phyloP scores from a whole-genome alignment of 2,113 vertebrate species.

The Agelaius phoeniceus region DNA sequence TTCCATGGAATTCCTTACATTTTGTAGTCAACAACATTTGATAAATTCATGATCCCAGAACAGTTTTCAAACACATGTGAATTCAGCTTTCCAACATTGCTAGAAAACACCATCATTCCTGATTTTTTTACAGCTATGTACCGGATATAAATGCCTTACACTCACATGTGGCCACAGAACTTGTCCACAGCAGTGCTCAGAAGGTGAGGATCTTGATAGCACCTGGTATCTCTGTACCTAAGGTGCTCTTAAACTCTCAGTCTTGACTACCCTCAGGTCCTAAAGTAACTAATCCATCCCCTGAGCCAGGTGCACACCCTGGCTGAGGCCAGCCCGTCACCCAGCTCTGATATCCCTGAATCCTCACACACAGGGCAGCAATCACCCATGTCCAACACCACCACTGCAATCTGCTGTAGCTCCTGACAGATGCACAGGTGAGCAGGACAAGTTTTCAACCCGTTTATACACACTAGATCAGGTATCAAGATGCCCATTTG shows the following conservation, averaged over 20 bases:
- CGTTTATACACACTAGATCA: background rate
- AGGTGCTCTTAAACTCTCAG: background rate
- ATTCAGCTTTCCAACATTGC: background rate
- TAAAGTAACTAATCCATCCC: background rate
- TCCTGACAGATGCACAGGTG: background rate
- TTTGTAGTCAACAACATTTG: background rate
- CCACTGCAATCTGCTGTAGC: background rate
- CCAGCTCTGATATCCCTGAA: accelerated
- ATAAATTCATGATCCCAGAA: background rate
- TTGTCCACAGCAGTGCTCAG: background rate
- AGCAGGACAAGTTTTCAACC: background rate
- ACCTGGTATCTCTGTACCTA: background rate
- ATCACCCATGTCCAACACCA: accelerated
- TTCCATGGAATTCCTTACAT: background rate
- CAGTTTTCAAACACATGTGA: background rate
- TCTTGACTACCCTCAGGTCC: background rate
- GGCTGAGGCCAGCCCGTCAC: background rate
- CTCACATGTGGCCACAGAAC: accelerated
- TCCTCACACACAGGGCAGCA: accelerated
- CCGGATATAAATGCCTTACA: background rate
- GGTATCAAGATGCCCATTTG: background rate
- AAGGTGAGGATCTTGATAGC: background rate
- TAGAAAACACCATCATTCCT: background rate
- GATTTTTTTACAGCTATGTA: background rate
- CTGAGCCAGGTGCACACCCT: accelerated